Percentiles rank a stretch among this genome's conserved stretches.
These are phyloP conservation scores for Pecten maximus DNA, from an alignment of 2,888 invertebrate genomes.

Conservation along the genomic window DNA sequence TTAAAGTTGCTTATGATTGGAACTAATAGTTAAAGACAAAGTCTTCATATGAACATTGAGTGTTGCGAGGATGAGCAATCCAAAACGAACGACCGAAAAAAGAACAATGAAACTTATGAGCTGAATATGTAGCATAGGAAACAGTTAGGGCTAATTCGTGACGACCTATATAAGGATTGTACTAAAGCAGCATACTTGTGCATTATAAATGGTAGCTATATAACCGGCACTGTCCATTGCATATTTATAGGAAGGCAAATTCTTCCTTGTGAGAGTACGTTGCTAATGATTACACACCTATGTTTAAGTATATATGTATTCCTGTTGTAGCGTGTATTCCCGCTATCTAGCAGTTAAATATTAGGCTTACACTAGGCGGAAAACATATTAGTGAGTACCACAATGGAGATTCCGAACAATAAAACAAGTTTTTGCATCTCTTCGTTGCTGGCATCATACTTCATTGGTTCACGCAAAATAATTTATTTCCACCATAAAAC, in stretches of 20 bases:
- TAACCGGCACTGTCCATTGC: background rate
- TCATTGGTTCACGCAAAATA: slow-evolving; percentile 4
- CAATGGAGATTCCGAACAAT: background rate
- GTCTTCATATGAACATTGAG: no score
- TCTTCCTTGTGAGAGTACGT: background rate
- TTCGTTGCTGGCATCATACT: background rate
- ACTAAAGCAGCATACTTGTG: background rate
- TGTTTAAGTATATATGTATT: background rate
- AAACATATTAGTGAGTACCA: background rate
- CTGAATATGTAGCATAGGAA: background rate
- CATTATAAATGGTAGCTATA: background rate
- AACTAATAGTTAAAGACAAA: no score
- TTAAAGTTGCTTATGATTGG: no score
- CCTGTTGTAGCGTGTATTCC: slow-evolving; percentile 9
- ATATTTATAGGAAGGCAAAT: slow-evolving; percentile 22
- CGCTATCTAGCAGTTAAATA: background rate
- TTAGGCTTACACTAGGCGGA: background rate
- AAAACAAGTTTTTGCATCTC: background rate
- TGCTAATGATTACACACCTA: slow-evolving; percentile 22
- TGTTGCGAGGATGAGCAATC: no score
- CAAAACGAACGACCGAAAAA: background rate
- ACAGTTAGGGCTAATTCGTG: background rate
- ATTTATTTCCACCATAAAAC: slow-evolving; percentile 14
- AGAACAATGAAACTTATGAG: background rate
- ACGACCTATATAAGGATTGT: background rate